A percentile compares a stretch with the other conserved stretches of the same genome.
These are phyloP conservation scores for Leptobrachium ailaonicum DNA, from an alignment of 2,113 vertebrate genomes.

Conservation along the genomic window DNA sequence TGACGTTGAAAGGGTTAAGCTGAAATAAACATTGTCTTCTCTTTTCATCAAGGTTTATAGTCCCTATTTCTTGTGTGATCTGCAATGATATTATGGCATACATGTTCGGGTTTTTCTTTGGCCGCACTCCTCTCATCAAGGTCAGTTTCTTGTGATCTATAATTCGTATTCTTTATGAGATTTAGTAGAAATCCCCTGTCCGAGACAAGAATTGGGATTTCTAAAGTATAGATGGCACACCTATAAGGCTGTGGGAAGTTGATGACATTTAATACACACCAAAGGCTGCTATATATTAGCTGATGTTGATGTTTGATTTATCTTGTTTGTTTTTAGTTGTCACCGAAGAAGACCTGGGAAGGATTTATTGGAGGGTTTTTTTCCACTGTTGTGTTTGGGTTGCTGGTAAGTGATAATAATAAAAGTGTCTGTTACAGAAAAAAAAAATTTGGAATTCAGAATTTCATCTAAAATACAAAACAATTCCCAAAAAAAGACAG, in stretches of 20 bases:
- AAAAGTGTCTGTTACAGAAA: no score
- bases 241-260: no score
- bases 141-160: constrained; percentile 59
- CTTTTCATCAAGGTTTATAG: constrained; percentile 84
- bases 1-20: no score
- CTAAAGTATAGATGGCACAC: no score
- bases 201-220: no score
- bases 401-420: constrained; percentile 75
- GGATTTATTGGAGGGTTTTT: constrained; percentile 97
- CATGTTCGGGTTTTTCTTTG: constrained; percentile 99
- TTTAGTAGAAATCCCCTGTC: no score
- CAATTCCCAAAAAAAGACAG: no score
- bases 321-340: constrained; percentile 71
- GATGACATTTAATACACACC: no score
- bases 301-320: no score
- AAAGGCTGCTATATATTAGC: no score
- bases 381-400: constrained; percentile 89
- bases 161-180: background rate
- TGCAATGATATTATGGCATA: constrained; percentile 99
- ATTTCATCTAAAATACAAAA: no score
- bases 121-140: constrained; percentile 96
- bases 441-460: no score
- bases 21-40: background rate
- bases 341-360: constrained; percentile 99
- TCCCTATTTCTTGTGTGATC: constrained; percentile 97